phyloP scores from a whole-genome alignment of 2,888 invertebrate species.

The Zaprionus lineosus region DNA sequence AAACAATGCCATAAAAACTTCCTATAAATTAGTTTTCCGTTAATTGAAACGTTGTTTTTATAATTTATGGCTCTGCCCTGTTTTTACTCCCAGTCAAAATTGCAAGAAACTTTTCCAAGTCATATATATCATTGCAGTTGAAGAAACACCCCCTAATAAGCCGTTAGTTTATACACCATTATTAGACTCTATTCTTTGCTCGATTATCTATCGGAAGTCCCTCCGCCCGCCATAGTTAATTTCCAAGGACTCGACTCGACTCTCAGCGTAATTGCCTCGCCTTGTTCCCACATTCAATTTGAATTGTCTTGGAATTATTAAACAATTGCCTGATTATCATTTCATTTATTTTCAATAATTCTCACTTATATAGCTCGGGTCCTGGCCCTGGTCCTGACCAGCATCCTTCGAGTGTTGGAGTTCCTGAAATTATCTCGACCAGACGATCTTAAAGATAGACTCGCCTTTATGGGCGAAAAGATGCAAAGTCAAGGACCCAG shows the following conservation, averaged over 20 bases:
- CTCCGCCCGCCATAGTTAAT: not conserved
- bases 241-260: too few species aligned
- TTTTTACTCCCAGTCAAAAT: too few species aligned
- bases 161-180: too few species aligned
- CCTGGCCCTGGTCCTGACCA: constrained; percentile 50
- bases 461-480: constrained; percentile 42
- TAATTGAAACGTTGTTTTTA: too few species aligned
- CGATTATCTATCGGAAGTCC: not conserved
- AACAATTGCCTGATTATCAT: constrained; percentile 61
- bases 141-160: too few species aligned
- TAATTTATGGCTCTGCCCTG: too few species aligned
- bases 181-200: too few species aligned
- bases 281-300: constrained; percentile 47
- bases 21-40: too few species aligned
- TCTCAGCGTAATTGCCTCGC: not conserved
- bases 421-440: constrained; percentile 39
- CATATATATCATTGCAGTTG: too few species aligned
- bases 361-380: constrained; percentile 45
- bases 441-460: constrained; percentile 67
- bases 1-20: too few species aligned
- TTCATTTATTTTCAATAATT: constrained; percentile 68
- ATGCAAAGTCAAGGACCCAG: constrained; percentile 58
- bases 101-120: too few species aligned
- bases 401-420: constrained; percentile 35
- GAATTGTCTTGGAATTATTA: constrained; percentile 9